These are phyloP conservation scores for Takifugu bimaculatus DNA, from an alignment of 2,113 vertebrate species.

Conservation along the genomic window DNA sequence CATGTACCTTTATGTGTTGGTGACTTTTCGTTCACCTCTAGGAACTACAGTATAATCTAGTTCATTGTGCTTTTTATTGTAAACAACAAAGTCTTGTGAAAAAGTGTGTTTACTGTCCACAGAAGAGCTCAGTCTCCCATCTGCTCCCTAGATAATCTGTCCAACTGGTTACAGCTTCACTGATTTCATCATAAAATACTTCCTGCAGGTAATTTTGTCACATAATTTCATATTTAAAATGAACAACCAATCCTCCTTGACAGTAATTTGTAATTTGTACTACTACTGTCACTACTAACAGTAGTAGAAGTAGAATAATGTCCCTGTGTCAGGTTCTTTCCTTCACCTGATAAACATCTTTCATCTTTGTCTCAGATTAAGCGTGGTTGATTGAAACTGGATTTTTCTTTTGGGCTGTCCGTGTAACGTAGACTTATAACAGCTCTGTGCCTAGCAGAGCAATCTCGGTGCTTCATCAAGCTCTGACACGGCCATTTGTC, in stretches of 20 bases:
- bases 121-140: too few relatives aligned
- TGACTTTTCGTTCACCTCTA: too few relatives aligned
- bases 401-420: conserved; percentile 65
- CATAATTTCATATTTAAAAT: too few relatives aligned
- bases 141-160: too few relatives aligned
- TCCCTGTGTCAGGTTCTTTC: conserved; percentile 13
- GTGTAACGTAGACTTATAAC: conserved; percentile 61
- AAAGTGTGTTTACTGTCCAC: too few relatives aligned
- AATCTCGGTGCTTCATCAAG: conserved; percentile 70
- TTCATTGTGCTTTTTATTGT: too few relatives aligned
- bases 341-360: conserved; percentile 56
- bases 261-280: not conserved
- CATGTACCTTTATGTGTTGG: too few relatives aligned
- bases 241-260: not conserved
- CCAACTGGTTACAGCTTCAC: too few relatives aligned
- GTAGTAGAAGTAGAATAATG: not conserved
- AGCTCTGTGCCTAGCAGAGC: conserved; percentile 67
- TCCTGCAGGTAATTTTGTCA: too few relatives aligned
- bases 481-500: conserved; percentile 72
- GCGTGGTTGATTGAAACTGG: conserved; percentile 69
- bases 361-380: conserved; percentile 54
- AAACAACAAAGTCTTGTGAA: too few relatives aligned
- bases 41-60: too few relatives aligned
- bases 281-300: conserved; percentile 9
- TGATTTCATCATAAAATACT: too few relatives aligned